phyloP scores from a whole-genome alignment of 2,797 vertebrate species.

The Enteromius radiatus region DNA sequence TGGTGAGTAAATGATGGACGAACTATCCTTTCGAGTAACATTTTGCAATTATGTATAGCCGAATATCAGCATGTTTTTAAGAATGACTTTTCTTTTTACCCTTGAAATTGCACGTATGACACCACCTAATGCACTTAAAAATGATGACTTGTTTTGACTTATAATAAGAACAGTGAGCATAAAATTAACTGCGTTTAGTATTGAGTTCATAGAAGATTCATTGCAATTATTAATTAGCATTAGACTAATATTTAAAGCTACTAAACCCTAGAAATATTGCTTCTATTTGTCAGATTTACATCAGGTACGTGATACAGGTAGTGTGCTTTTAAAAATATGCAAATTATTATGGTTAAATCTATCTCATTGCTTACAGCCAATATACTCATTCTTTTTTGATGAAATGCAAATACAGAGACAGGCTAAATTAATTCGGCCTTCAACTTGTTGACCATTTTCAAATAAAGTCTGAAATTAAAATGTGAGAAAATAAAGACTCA shows the following conservation, averaged over 20 bases:
- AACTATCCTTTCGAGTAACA: not conserved
- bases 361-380: not conserved
- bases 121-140: not conserved
- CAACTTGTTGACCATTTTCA: slow-evolving; percentile 14
- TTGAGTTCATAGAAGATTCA: not conserved
- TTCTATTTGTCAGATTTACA: not conserved
- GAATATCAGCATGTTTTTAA: not conserved
- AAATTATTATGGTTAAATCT: not conserved
- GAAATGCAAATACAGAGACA: slow-evolving; percentile 25
- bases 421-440: slow-evolving; percentile 13
- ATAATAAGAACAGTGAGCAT: not conserved
- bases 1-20: not conserved
- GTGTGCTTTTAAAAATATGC: not conserved
- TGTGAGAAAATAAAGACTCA: not conserved
- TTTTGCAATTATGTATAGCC: not conserved
- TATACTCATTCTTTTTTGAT: slow-evolving; percentile 12
- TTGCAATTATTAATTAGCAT: not conserved
- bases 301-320: not conserved
- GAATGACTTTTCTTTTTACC: not conserved
- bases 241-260: not conserved
- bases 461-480: not conserved
- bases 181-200: not conserved
- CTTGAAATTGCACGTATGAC: not conserved
- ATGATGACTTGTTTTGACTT: too few relatives aligned
- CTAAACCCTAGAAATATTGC: not conserved